Conservation (phyloP, 2,888 invertebrate genomes). For the Tachina lurida region DNA sequence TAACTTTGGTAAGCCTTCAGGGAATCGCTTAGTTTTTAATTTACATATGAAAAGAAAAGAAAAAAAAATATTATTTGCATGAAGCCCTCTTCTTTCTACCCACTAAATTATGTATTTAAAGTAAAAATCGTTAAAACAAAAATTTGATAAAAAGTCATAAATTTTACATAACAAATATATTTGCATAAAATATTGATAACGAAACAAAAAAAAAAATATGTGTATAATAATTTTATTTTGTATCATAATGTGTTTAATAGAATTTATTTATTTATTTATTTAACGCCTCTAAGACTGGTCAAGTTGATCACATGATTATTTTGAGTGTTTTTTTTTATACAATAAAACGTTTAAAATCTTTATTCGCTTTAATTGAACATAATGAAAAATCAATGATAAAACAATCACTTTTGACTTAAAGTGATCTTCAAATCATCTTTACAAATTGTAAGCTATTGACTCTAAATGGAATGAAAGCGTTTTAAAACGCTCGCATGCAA, state of each 20-base stretch:
- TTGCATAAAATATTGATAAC: neutral
- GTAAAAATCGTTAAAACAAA: neutral
- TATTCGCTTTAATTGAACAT: neutral
- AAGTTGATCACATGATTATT: neutral
- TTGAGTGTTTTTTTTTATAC: neutral
- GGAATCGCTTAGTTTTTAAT: no score
- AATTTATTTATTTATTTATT: neutral
- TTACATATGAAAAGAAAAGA: no score
- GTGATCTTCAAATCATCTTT: neutral
- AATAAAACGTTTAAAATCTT: neutral
- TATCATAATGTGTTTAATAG: neutral
- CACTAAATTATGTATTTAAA: no score
- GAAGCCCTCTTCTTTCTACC: no score
- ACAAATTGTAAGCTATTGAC: neutral
- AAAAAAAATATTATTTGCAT: no score
- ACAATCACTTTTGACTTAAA: constrained; percentile 9
- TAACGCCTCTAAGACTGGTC: no score
- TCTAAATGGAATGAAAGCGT: neutral
- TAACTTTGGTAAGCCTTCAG: no score
- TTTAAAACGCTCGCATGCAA: neutral
- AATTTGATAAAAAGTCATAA: neutral
- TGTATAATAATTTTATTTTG: neutral
- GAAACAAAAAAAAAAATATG: neutral
- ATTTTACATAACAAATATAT: neutral
- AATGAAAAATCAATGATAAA: neutral